Evolutionary conservation across 1,140 invertebrate genomes (phyloP), one percentile per base, ranked within the genome.

Genomic region (Ridgeia piscesae): DNA sequence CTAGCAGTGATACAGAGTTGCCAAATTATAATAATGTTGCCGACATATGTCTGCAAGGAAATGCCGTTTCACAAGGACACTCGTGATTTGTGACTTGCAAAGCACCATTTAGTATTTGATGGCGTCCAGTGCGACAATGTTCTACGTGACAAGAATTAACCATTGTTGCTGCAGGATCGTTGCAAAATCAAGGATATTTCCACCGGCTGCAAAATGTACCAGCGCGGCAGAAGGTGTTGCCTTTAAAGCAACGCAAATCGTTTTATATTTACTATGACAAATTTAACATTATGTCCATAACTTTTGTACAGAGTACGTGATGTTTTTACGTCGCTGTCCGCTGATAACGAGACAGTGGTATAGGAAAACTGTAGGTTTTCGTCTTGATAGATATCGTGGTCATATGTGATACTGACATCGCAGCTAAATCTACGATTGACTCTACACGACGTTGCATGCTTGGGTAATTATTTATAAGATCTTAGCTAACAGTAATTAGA

Each of bases 401-500:
- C 17, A 77, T 77, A 31, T 77, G 11, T 42, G 42, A 42, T 42
- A 42, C 11, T 42, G 58, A 77, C 58, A 77, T 77, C 17, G 27
- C 58, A 77, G 58, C 58, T 0, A 77, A 77, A 77, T 21, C 58
- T 77, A 77, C 27, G 58, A 77, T 77, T 21, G 11, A 77, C 58
- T 77, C 2, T 77, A 77, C 58, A 77, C 58, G 27, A 77, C 0
- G 27, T 31, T 77, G 58, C 58, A 77, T 77, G 58, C 14, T 77
- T 77, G 58, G 58, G 27, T 77, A 77, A 77, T 77, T 77, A 77
- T 77, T 77, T 77, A 77, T 77, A 77, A 77, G 58, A 77, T 77
- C 14, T 77, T 77, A 77, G 58, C 58, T 77, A 77, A 77, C 58
- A 31, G 58, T 77, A 77, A 77, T 77, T 77, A 77, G 58, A 77